Percentiles rank a stretch among this genome's conserved stretches.
These are phyloP conservation scores for Austrofundulus limnaeus DNA, from an alignment of 2,113 vertebrate species.

Conservation along the genomic window DNA sequence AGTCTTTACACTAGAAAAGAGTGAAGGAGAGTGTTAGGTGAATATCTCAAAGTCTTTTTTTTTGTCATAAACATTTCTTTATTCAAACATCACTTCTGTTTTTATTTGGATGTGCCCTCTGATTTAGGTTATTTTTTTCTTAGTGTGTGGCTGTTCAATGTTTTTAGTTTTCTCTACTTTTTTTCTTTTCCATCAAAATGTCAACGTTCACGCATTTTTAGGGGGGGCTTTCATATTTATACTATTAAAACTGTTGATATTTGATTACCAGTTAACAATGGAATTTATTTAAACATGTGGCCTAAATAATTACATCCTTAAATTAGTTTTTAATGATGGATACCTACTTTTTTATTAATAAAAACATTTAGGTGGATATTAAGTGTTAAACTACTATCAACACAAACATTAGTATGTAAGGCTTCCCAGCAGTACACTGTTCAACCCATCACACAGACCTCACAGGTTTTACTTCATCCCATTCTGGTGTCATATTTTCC, in stretches of 20 bases:
- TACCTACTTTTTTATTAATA: not conserved
- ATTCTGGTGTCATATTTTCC: not conserved
- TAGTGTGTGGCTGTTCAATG: too few species aligned
- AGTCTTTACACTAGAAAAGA: slow-evolving; percentile 60
- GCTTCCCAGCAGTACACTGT: not conserved
- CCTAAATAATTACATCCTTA: not conserved
- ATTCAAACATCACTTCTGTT: not conserved
- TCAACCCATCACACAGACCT: not conserved
- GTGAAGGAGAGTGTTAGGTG: slow-evolving; percentile 30
- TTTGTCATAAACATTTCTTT: not conserved
- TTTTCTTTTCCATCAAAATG: too few species aligned
- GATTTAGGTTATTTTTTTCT: too few species aligned
- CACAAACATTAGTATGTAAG: not conserved
- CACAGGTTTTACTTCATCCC: too few species aligned
- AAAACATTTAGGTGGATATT: not conserved
- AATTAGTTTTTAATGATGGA: not conserved
- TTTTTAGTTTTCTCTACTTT: too few species aligned
- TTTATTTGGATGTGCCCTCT: not conserved
- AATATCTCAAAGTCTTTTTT: slow-evolving; percentile 13
- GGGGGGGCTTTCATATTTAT: too few species aligned
- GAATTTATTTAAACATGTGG: not conserved
- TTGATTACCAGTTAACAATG: not conserved
- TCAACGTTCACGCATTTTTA: too few species aligned
- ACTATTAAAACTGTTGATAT: too few species aligned
- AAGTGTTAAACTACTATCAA: not conserved